These are phyloP conservation scores for Phycodurus eques DNA, from an alignment of 2,113 vertebrate genomes.

Conservation along the genomic window DNA sequence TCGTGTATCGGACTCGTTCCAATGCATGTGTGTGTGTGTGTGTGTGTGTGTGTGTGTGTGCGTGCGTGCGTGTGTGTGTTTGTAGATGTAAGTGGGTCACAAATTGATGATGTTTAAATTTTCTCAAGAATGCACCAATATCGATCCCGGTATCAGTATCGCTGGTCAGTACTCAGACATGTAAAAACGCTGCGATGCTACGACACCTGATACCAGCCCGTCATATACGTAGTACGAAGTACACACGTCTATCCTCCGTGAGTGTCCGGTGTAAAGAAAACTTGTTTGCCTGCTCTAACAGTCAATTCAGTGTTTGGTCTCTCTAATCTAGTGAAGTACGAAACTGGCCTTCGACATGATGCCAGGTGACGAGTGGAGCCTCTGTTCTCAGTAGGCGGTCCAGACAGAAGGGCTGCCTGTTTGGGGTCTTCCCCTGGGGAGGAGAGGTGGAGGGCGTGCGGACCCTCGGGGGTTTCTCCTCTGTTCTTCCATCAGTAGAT, in stretches of 20 bases:
- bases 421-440: constrained; percentile 32
- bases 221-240: no score
- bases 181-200: no score
- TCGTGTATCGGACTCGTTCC: constrained; percentile 58
- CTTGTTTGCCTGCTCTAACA: no score
- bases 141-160: not conserved
- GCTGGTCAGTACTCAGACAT: no score
- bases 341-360: constrained; percentile 2
- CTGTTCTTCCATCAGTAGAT: constrained; percentile 41
- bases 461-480: constrained; percentile 40
- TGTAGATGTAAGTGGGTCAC: no score
- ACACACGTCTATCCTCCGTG: no score
- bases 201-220: no score
- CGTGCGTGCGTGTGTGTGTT: constrained; percentile 34
- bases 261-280: no score
- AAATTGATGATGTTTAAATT: constrained; percentile 13
- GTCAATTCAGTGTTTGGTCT: not conserved
- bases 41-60: constrained; percentile 26
- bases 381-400: constrained; percentile 38
- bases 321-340: not conserved
- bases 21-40: constrained; percentile 36
- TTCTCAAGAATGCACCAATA: not conserved
- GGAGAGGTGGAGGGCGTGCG: constrained; percentile 12
- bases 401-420: constrained; percentile 58
- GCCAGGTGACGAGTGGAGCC: constrained; percentile 34